Evolutionary conservation across 1,140 invertebrate genomes (phyloP), one percentile per base, ranked within the genome.

Genomic region (Drosophila kohkoa): DNA sequence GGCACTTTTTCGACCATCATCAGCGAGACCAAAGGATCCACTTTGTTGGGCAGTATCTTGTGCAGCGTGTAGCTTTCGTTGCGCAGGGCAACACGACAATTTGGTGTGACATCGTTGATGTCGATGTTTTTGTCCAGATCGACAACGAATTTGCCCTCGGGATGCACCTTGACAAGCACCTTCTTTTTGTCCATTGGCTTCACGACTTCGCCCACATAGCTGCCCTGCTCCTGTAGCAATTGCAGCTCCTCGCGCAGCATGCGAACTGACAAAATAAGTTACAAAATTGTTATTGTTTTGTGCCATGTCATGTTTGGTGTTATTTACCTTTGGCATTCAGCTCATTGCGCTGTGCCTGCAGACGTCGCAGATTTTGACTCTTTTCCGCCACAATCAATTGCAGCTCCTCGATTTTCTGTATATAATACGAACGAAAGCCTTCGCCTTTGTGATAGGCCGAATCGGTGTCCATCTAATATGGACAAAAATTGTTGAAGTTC

Each of bases 1-100:
- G 99, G 99, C 3, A 99, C 99, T 93, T 99, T 99, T 92, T 99
- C 99, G 0, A 99, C 99, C 99, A 99, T 99, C 99, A 99, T 99
- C 49, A 99, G 94, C n/a, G 98, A 99, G 0, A 99, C 99, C 43
- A 99, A 93, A 1, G 99, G 99, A 94, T 99, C 99, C n/a, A 99
- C 98, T 94, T 99, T 99, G 92, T 99, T 99, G 1, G 99, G 99
- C 13, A 99, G 93, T 80, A 99, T 99, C 94, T 99, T 99, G 93
- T 99, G 99, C 16, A 99, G 94, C 0, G 98, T 99, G 91, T 99
- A 99, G 93, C 98, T 99, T 93, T 99, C 99, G 94, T 99, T 99
- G 41, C 99, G 95, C 20, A 99, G 94, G 16, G 99, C 99, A 32
- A 99, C 99, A 91, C 99, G 94, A 82, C 98, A 99, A 92, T 99